A percentile compares a stretch with the other conserved stretches of the same genome.
Conservation (phyloP, 2,888 invertebrate genomes). For the Nebria salina region DNA sequence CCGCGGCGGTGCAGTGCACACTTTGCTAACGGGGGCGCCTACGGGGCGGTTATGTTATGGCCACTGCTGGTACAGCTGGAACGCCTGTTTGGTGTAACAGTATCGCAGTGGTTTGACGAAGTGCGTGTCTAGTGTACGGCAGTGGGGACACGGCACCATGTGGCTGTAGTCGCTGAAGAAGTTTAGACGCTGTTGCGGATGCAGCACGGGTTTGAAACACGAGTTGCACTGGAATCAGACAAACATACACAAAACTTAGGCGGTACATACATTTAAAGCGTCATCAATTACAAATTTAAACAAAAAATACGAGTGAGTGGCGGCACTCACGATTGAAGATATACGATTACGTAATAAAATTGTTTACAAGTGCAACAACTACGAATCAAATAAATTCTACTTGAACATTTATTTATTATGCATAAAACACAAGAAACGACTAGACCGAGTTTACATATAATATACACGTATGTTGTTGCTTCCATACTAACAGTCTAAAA, state of each 20-base stretch:
- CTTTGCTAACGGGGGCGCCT: constrained; percentile 41
- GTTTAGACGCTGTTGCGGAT: constrained; percentile 86
- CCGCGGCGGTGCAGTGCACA: constrained; percentile 51
- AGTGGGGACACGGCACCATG: constrained; percentile 90
- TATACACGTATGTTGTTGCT: neutral
- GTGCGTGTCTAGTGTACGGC: constrained; percentile 90
- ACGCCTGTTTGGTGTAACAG: constrained; percentile 82
- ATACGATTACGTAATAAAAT: too few species aligned
- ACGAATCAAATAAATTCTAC: too few species aligned
- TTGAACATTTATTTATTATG: neutral
- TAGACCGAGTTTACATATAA: neutral
- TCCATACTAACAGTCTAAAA: neutral
- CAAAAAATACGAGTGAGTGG: too few species aligned
- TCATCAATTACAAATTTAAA: too few species aligned
- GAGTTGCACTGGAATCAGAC: constrained; percentile 82
- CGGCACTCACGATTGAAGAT: too few species aligned
- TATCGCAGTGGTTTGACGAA: constrained; percentile 91
- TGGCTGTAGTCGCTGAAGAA: constrained; percentile 96
- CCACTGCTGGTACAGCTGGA: constrained; percentile 78
- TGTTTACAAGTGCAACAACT: too few species aligned
- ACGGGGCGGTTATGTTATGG: constrained; percentile 72
- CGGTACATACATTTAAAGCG: neutral
- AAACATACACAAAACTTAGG: constrained; percentile 36
- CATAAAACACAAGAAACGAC: neutral
- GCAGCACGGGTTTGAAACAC: constrained; percentile 88